Conservation (phyloP, 2,113 vertebrate species). For the Periophthalmodon schlosseri region DNA sequence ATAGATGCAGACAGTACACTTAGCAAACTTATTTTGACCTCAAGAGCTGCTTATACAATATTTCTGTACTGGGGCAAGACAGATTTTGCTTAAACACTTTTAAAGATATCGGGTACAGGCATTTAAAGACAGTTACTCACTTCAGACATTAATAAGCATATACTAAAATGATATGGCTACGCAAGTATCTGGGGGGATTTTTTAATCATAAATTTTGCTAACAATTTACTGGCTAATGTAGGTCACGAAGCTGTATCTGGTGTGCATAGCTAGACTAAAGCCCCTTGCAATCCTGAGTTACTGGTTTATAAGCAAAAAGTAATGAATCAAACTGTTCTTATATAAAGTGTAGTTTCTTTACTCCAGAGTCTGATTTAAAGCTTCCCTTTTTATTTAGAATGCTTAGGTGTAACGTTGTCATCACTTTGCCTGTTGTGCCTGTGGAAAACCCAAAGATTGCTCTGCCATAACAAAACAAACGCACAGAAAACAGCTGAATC, state of each 20-base stretch:
- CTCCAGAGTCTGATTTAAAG: not conserved
- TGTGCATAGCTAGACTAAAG: not conserved
- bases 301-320: not conserved
- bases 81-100: too few relatives aligned
- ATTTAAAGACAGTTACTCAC: too few relatives aligned
- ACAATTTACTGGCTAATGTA: not conserved
- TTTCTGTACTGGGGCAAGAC: too few relatives aligned
- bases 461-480: slow-evolving; percentile 17
- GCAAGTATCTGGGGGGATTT: too few relatives aligned
- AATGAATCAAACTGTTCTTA: not conserved
- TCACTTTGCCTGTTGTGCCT: slow-evolving; percentile 8
- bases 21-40: too few relatives aligned
- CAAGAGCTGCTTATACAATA: too few relatives aligned
- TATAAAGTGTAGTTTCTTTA: not conserved
- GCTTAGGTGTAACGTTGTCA: slow-evolving; percentile 41
- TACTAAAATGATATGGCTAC: too few relatives aligned
- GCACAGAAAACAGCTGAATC: slow-evolving; percentile 31
- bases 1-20: too few relatives aligned
- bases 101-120: too few relatives aligned
- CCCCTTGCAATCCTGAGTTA: not conserved
- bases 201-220: too few relatives aligned
- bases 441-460: slow-evolving; percentile 30
- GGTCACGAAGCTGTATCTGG: too few relatives aligned
- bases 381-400: slow-evolving; percentile 30
- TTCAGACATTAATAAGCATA: too few relatives aligned